Base-by-base conservation (phyloP, 1,140 invertebrate species). In the Colletes latitarsis region DNA sequence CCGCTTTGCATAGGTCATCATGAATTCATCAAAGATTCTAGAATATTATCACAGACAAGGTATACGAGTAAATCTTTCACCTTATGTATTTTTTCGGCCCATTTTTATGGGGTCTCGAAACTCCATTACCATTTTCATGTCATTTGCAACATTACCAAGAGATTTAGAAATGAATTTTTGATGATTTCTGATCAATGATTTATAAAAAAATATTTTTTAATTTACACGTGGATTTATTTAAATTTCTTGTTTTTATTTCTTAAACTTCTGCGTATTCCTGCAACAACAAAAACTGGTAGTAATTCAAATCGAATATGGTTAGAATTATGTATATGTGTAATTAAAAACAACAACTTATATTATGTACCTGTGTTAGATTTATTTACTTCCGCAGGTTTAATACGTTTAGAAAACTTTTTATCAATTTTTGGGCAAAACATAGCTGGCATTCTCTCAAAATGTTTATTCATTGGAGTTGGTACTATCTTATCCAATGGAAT, bases 371-470 rank as follows among this genome's bases (percentile, higher is more conserved):
- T n/a, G 0, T 67, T 30, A 17, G 0, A 12, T 12, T 19, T 39
- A 0, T 17, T 49, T 15, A 0, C 9, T 21, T 14, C n/a, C 9
- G 8, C 19, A 0, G 0, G 0, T 14, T 62, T 52, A 21, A 14
- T 43, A n/a, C 60, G 43, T 12, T 30, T 17, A 0, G 5, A 3
- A 64, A 9, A 19, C 0, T 0, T 30, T 46, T 64, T 66, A 55
- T 39, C n/a, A 14, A 12, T 30, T 4, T 0, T 6, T 12, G 89
- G 85, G 69, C 81, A 63, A 81, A 89, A 91, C 82, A 88, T 86
- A 30, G 83, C 88, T 49, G 90, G 90, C 89, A 90, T 89, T 78
- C 78, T 88, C 3, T 86, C 62, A 64, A 82, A 85, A 10, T 14
- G 66, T 9, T 58, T 84, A 8, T 62, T 69, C n/a, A 77, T 49